Base-by-base conservation (phyloP, 2,888 invertebrate species). In the Erebia ligea region DNA sequence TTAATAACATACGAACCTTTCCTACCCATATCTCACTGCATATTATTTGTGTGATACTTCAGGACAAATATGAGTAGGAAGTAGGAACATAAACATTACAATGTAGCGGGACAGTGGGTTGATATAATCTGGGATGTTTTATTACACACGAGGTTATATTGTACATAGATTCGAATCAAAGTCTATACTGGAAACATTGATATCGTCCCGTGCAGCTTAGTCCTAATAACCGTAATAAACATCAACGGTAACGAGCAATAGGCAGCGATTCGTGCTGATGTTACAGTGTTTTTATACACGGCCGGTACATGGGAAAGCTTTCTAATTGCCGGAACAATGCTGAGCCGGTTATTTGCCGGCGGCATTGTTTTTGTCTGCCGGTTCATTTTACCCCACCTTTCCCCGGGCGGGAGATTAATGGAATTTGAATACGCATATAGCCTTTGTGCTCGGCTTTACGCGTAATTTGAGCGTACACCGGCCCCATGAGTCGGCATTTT, bases 261-360 rank as follows among this genome's bases (percentile, higher is more conserved):
- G 91, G 90, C 89, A 90, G 90, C 91, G 89, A 91, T 91, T 91
- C 92, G 90, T 91, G 92, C 92, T 91, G 91, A 91, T 92, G 92
- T 91, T 91, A 91, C 92, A 90, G 87, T 92, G 92, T 93, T 93
- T 92, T 92, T 92, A 93, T 92, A 92, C 92, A 91, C 91, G 91
- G 84, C 89, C 90, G 88, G 90, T 92, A 92, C 92, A 92, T 91
- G 92, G 92, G 91, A 93, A 93, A 93, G 92, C 93, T 93, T 92
- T 93, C 93, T 93, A 93, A 93, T 93, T 93, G 93, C 91, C 92
- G 92, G 91, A 92, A 93, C 93, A 93, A 93, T 92, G 92, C 92
- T 90, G 92, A 92, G 91, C 92, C 89, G 91, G 92, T 92, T 92
- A 92, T 93, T 91, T 89, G 92, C 92, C 91, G 87, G 87, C 89